Evolutionary conservation across 2,797 vertebrate genomes (phyloP), one percentile per base, ranked within the genome.

Genomic region (Hafferia zeledoni): DNA sequence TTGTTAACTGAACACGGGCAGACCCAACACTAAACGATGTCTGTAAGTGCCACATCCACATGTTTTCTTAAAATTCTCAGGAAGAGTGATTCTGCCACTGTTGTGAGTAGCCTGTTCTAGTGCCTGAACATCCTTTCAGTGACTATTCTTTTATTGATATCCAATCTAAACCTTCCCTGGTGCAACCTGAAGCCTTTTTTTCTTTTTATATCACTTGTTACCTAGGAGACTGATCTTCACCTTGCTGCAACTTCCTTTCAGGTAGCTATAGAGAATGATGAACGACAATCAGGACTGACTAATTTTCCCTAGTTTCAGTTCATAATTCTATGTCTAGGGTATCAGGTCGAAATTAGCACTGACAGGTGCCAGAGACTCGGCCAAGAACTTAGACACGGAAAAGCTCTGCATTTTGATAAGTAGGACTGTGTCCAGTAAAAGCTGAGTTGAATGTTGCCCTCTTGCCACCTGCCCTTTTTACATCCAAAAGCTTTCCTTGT

Each of bases 1-100:
- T 10, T 0, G 0, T 46, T 31, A 50, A 46, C 17, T 3, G 14
- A 37, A 10, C 11, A 22, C 5, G 16, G 24, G 3, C 11, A 64
- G 52, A 39, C 8, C 3, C 2, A 7, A 6, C 14, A 23, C 12
- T 17, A 46, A 64, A 23, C 7, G 28, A 18, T 0, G 5, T 5
- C 18, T 33, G 23, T 8, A 39, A 52, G 25, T 8, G 33, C 6
- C 30, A 27, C 17, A 2, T 13, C 14, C 37, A 19, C 20, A 1
- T 2, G 6, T 30, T 25, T 33, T 64, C 56, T 46, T 11, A 71
- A 31, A 12, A 19, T 46, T 64, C 57, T 5, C 10, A 52, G 37
- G 17, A 77, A 6, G 14, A 16, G 14, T 30, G 14, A 31, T 13
- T 39, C 20, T 30, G 39, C 6, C 17, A 9, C 19, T 27, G 9